Evolutionary conservation across 2,888 invertebrate species (phyloP).

Genomic region (Rambutsinella grinnellia): DNA sequence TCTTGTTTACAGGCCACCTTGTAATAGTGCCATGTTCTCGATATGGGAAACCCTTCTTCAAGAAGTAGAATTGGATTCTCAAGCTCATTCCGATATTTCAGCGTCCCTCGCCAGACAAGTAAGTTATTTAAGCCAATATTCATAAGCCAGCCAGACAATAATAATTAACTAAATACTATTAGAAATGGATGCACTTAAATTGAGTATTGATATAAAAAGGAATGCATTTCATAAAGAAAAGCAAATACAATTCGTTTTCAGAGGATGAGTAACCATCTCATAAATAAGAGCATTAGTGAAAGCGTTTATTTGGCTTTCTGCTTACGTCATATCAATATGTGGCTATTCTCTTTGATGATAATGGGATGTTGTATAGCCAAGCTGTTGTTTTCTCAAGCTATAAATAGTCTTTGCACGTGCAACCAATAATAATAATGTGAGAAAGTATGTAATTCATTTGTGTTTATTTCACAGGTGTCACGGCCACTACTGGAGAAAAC

Average conservation of each 20-base stretch:
- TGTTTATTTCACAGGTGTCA: slow-evolving; percentile 74
- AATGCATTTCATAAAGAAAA: too few relatives aligned
- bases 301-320: not conserved
- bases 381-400: not conserved
- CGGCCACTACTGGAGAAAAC: slow-evolving; percentile 87
- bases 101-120: slow-evolving; percentile 78
- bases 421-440: not conserved
- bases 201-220: too few relatives aligned
- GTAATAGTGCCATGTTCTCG: slow-evolving; percentile 86
- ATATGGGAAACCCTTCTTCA: slow-evolving; percentile 92
- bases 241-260: too few relatives aligned
- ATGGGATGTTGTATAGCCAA: not conserved
- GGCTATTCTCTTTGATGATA: not conserved
- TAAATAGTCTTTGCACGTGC: not conserved
- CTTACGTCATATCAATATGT: not conserved
- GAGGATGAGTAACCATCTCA: too few relatives aligned
- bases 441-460: not conserved
- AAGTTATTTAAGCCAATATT: slow-evolving; percentile 5
- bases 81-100: slow-evolving; percentile 87
- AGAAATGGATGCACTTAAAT: too few relatives aligned
- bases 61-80: slow-evolving; percentile 90
- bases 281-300: too few relatives aligned
- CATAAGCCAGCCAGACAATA: too few relatives aligned
- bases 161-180: too few relatives aligned
- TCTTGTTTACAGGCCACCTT: slow-evolving; percentile 76